A percentile compares a stretch with the other conserved stretches of the same genome.
Evolutionary conservation across 37 sponge, comb jelly and placozoan genomes (phyloP).

Genomic region (Bolinopsis microptera): DNA sequence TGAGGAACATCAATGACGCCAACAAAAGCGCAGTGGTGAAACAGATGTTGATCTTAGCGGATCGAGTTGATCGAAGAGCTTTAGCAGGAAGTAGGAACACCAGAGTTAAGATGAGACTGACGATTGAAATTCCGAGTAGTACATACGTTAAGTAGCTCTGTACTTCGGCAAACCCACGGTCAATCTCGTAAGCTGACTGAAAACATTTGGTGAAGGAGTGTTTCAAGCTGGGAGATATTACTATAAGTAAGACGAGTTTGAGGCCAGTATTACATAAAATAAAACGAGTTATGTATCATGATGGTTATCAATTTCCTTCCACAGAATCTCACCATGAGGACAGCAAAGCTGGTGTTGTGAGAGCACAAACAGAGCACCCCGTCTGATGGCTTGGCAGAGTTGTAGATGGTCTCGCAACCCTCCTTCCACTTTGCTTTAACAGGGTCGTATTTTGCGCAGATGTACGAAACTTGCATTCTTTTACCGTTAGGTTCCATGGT

Average conservation of each 20-base stretch:
- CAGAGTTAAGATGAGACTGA: slow-evolving; percentile 26
- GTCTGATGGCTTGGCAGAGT: not conserved
- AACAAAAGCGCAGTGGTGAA: slow-evolving; percentile 38
- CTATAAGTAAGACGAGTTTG: too few species aligned
- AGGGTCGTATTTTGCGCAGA: not conserved
- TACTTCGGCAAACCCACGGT: slow-evolving; percentile 37
- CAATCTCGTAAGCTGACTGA: slow-evolving; percentile 60
- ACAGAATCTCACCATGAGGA: slow-evolving; percentile 25
- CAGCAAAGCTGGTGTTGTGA: slow-evolving; percentile 63
- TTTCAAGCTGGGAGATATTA: not conserved
- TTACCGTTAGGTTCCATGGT: not conserved
- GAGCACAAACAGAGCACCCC: slow-evolving; percentile 49
- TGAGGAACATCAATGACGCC: slow-evolving; percentile 18
- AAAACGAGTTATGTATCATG: too few species aligned
- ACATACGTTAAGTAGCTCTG: slow-evolving; percentile 22
- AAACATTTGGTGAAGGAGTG: not conserved
- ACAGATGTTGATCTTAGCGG: slow-evolving; percentile 63
- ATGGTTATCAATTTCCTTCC: not conserved
- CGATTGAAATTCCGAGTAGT: slow-evolving; percentile 21
- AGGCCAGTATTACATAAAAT: too few species aligned
- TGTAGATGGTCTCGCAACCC: slow-evolving; percentile 26
- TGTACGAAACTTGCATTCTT: slow-evolving; percentile 6
- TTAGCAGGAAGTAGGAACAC: slow-evolving; percentile 17
- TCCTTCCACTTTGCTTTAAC: not conserved
- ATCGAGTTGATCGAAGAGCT: slow-evolving; percentile 17